phyloP scores from a whole-genome alignment of 2,797 vertebrate genomes.

The Helicolenus hilgendorfi region DNA sequence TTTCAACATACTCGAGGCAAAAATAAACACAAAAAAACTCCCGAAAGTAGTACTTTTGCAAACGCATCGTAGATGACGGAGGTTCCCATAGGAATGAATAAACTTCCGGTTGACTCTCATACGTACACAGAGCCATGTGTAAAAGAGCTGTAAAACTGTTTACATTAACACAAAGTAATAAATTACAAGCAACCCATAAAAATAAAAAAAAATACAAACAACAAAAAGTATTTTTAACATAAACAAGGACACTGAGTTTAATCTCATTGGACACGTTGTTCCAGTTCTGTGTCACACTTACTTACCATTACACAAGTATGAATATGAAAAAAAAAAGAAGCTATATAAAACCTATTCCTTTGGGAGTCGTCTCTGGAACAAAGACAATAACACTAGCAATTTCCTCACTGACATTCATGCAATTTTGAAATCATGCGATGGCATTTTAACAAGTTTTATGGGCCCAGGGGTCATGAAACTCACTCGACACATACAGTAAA shows the following conservation, averaged over 20 bases:
- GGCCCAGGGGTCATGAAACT: slow-evolving; percentile 48
- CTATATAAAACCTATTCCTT: slow-evolving; percentile 73
- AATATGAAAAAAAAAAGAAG: slow-evolving; percentile 51
- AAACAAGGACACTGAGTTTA: slow-evolving; percentile 74
- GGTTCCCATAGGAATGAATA: not conserved
- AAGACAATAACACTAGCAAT: slow-evolving; percentile 61
- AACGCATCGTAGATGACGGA: not conserved
- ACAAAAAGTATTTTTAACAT: slow-evolving; percentile 44
- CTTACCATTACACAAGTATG: slow-evolving; percentile 55
- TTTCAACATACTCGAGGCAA: no score
- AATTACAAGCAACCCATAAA: slow-evolving; percentile 27
- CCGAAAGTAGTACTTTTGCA: not conserved
- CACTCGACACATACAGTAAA: slow-evolving; percentile 24
- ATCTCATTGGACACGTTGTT: slow-evolving; percentile 69
- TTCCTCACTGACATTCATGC: slow-evolving; percentile 76
- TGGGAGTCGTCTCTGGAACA: slow-evolving; percentile 56
- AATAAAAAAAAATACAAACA: not conserved
- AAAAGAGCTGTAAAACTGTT: not conserved
- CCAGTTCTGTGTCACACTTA: slow-evolving; percentile 73
- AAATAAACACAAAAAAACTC: fast-evolving
- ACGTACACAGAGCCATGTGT: not conserved
- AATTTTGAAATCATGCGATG: slow-evolving; percentile 48
- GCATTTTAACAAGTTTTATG: slow-evolving; percentile 58
- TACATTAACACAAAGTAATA: slow-evolving; percentile 29
- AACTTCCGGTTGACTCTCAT: not conserved